Base-by-base conservation (phyloP, 2,888 invertebrate genomes). In the Amblyjoppa proteus region DNA sequence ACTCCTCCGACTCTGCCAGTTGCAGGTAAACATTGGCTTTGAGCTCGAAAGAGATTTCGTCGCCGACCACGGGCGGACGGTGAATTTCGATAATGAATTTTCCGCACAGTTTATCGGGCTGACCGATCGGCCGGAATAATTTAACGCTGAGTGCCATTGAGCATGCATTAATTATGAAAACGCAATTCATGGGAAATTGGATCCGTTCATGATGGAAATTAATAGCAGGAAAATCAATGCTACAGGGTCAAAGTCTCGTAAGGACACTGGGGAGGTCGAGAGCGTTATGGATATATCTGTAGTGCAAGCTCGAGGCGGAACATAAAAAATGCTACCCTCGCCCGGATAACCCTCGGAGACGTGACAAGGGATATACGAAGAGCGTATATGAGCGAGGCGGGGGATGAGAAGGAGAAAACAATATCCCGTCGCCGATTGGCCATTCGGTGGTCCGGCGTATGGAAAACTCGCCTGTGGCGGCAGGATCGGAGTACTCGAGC, bases 281-380 rank as follows among this genome's bases (percentile, higher is more conserved):
- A 66, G 25, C 4, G 11, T 7, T 28, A 28, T 20, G 41, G 28
- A 71, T 25, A 41, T 31, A 56, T 77, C 58, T 5, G 70, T 64
- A 49, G 64, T 76, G 69, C 51, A 9, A 3, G 53, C 7, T 51
- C 38, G 64, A 58, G 70, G 11, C 7, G 74, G 16, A 69, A n/a
- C 38, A 81, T 77, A 45, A 69, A 78, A 74, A 77, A 81, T 81
- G 78, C 86, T 81, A 25, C 74, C 81, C 81, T 78, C 81, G 74
- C 81, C 76, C 66, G 71, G 49, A 69, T 45, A 74, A 58, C 34
- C 56, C 74, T 64, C 51, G 61, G 83, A 78, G 80, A 77, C 83
- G 74, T 70, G 73, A 83, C 80, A 11, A 70, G 53, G 73, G 76
- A 25, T 31, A 16, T 69, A 77, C 31, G 73, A 85, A 74, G 58